Evolutionary conservation across 2,113 vertebrate genomes (phyloP), one percentile per base, ranked within the genome.

Genomic region (Otus sunia): DNA sequence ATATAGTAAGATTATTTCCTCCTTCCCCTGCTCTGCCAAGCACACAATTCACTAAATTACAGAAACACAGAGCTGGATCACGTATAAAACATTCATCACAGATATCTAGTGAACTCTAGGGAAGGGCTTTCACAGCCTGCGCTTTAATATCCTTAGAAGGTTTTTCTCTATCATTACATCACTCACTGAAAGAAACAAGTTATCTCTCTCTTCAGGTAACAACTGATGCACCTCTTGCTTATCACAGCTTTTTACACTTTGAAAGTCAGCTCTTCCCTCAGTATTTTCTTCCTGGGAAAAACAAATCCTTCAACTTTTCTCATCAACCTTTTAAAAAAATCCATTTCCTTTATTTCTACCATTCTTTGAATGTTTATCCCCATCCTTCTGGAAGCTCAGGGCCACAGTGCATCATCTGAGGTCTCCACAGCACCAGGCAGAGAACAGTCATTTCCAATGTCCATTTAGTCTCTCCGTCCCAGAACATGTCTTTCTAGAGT

Each of bases 1-100:
- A 95, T 90, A 32, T 13, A 96, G 27, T 76, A 82, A 84, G 81
- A 85, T 81, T 9, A 92, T 68, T 87, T 96, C 85, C 85, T 92
- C 55, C 71, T 91, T 56, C 25, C 34, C 43, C 27, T 58, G 62
- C 71, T 82, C 71, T 94, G 60, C 63, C 63, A 88, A 83, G 50
- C 43, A 80, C 1, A 1, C 53, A 92, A 49, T 66, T 86, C 78
- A 69, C n/a, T 88, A 32, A 69, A 88, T 80, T 53, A 86, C 39
- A 86, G 83, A 90, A 80, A 76, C 75, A 26, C 25, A 32, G 63
- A 84, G 79, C 50, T 94, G 36, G 45, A 80, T 83, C 59, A 91
- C 5, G 1, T 75, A 67, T 13, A 71, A 94, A 96, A 77, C 37
- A 89, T 43, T 81, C 30, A 59, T 37, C 50, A 56, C 56, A 84